These are phyloP conservation scores for Myrmophylax atrothorax DNA, from an alignment of 2,113 vertebrate genomes.

Conservation along the genomic window DNA sequence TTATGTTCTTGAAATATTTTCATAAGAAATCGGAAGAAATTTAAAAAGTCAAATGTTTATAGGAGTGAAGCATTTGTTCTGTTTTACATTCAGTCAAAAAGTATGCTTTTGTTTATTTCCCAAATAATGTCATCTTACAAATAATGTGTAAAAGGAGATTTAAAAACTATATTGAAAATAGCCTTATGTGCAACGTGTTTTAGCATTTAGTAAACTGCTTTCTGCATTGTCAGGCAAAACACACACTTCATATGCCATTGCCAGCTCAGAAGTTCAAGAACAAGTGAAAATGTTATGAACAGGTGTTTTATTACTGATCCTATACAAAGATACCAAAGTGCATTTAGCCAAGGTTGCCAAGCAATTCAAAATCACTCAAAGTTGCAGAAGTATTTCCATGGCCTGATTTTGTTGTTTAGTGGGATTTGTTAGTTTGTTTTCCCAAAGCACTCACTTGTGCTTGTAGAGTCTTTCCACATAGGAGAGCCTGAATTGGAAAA, in stretches of 20 bases:
- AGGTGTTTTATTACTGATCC: background rate
- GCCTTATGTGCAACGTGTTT: background rate
- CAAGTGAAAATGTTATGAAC: background rate
- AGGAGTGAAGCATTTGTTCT: background rate
- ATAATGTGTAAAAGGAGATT: background rate
- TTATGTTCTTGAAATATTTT: background rate
- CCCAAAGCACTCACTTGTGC: background rate
- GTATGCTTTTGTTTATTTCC: background rate
- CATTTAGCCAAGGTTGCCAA: constrained; percentile 9
- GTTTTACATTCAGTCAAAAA: background rate
- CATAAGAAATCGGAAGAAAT: background rate
- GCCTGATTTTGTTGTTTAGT: background rate
- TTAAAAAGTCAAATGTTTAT: background rate
- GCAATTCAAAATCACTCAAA: background rate
- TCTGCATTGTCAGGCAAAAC: background rate
- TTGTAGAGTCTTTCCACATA: background rate
- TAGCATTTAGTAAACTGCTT: background rate
- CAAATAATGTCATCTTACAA: background rate
- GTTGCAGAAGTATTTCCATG: background rate
- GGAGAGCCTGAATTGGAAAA: background rate
- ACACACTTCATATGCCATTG: background rate
- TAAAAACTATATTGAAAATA: background rate
- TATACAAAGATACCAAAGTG: background rate
- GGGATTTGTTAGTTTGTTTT: background rate
- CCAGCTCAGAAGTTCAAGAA: constrained; percentile 34